These are phyloP conservation scores for Drosophila teissieri DNA, from an alignment of 1,140 invertebrate genomes.

Conservation along the genomic window DNA sequence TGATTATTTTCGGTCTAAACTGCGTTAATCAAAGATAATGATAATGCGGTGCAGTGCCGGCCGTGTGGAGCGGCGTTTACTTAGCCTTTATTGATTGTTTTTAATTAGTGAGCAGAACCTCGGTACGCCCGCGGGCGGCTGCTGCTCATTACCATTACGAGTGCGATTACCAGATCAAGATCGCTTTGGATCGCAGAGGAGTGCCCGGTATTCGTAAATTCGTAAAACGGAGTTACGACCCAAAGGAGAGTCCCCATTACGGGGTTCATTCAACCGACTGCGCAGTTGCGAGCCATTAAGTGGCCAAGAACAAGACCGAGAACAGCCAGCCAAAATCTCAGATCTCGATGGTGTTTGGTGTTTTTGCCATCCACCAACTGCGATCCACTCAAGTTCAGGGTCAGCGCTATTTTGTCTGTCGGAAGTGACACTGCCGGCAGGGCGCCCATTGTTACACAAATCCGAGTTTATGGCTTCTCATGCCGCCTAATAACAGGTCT, in stretches of 20 bases:
- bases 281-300: constrained; percentile 43
- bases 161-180: constrained; percentile 46
- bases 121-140: constrained; percentile 46
- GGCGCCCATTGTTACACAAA: constrained; percentile 74
- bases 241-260: constrained; percentile 30
- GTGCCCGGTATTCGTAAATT: constrained; percentile 32
- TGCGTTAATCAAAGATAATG: constrained; percentile 78
- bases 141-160: constrained; percentile 53
- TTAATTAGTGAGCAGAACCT: constrained; percentile 71
- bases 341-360: not conserved
- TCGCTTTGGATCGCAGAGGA: constrained; percentile 41
- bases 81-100: constrained; percentile 76
- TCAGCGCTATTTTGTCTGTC: constrained; percentile 63
- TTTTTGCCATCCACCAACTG: constrained; percentile 4
- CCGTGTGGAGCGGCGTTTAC: constrained; percentile 28
- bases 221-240: not conserved
- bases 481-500: constrained; percentile 70
- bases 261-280: constrained; percentile 61
- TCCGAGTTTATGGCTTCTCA: constrained; percentile 62
- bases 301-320: constrained; percentile 12
- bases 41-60: constrained; percentile 60
- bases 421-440: constrained; percentile 67
- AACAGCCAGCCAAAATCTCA: constrained; percentile 13
- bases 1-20: constrained; percentile 78
- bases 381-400: constrained; percentile 64